Evolutionary conservation across 2,113 vertebrate genomes (phyloP), one percentile per base, ranked within the genome.

Genomic region (Eptesicus fuscus): DNA sequence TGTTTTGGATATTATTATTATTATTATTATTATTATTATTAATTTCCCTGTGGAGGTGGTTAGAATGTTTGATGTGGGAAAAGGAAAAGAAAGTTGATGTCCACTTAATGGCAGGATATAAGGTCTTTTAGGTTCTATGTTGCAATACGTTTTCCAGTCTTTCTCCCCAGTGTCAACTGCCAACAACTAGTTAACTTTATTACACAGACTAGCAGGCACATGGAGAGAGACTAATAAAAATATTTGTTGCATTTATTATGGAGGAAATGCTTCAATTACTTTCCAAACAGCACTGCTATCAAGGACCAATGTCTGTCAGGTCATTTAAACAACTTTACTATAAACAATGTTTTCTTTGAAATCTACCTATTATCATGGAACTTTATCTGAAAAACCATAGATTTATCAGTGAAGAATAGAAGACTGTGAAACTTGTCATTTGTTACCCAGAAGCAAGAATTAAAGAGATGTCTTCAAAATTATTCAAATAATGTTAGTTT

Each of bases 131-230:
- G 91, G 49, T 61, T 88, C 90, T 90, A n/a, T 90, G 92, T 74
- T 96, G 80, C 71, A 80, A 67, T 90, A 80, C 67, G 32, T 44
- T 94, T 96, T 90, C 87, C 44, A 83, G 71, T 71, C 76, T 88
- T 95, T 84, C 61, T 87, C 20, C 76, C 56, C 47, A 67, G 16
- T 83, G 71, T 83, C 79, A 77, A 88, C 51, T 69, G 90, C 84
- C 96, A 90, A 90, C 76, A 74, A 92, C 95, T 94, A 95, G 92
- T 97, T 95, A 96, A 97, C 85, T 90, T 95, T 95, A 93, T 85
- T 93, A 95, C 69, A 91, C 47, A 92, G 96, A 96, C 84, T 88
- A 94, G 73, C 67, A 97, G 89, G 92, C 77, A 1, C 92, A 95
- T 74, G 69, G 90, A 93, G 69, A 37, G 77, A 95, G 53, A 88